Conservation (phyloP, 2,113 vertebrate species). For the Blennius ocellaris region DNA sequence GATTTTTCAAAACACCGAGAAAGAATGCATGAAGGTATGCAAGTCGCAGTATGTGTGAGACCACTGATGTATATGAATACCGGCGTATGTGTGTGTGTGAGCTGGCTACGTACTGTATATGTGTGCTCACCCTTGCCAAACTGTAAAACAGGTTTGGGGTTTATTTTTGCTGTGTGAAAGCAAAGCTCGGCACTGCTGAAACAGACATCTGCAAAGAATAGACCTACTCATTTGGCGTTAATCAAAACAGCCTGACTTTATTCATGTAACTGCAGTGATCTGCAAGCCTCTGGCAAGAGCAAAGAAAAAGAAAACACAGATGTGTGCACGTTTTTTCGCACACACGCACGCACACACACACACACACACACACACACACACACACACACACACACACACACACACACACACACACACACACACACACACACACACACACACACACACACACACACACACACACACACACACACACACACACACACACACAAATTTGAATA, state of each 20-base stretch:
- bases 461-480: slow-evolving; percentile 37
- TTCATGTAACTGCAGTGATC: slow-evolving; percentile 77
- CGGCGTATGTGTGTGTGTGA: slow-evolving; percentile 44
- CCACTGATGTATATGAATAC: slow-evolving; percentile 54
- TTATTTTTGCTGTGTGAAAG: slow-evolving; percentile 80
- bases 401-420: no score
- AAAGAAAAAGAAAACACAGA: slow-evolving; percentile 79
- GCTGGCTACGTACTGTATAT: slow-evolving; percentile 32
- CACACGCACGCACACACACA: background rate
- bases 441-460: no score
- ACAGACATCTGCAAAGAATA: slow-evolving; percentile 83
- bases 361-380: slow-evolving; percentile 53
- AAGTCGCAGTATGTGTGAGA: slow-evolving; percentile 53
- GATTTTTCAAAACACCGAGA: slow-evolving; percentile 59
- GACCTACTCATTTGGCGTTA: slow-evolving; percentile 81
- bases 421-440: no score
- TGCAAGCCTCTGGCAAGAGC: slow-evolving; percentile 75
- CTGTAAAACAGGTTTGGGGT: slow-evolving; percentile 78
- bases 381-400: slow-evolving; percentile 24
- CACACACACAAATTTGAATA: slow-evolving; percentile 74
- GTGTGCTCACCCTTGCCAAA: slow-evolving; percentile 66
- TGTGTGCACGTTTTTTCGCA: slow-evolving; percentile 41
- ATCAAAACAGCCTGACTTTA: slow-evolving; percentile 82
- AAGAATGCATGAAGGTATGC: slow-evolving; percentile 51
- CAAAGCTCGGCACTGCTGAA: slow-evolving; percentile 64